These are phyloP conservation scores for Formica selysi DNA, from an alignment of 1,140 invertebrate species.

Conservation along the genomic window DNA sequence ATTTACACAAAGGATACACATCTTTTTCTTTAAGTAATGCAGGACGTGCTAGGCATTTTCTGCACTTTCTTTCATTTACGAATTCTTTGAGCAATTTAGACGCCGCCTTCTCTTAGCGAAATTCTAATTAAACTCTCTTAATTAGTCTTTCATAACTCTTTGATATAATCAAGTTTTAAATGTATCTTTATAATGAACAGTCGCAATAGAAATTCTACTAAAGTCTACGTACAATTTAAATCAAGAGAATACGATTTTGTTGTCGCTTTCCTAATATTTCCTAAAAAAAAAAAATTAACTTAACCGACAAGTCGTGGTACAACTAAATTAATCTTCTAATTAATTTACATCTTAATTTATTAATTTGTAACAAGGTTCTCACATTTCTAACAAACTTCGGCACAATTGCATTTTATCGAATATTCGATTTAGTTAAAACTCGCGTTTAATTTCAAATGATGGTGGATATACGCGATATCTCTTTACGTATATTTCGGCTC, in stretches of 20 bases:
- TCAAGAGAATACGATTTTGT: background rate
- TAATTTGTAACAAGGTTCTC: background rate
- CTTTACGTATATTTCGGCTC: background rate
- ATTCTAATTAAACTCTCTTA: constrained; percentile 1
- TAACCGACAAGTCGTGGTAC: too few species aligned
- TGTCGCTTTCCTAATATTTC: background rate
- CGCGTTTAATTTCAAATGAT: background rate
- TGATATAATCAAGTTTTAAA: background rate
- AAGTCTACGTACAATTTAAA: background rate
- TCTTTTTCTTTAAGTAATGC: constrained; percentile 42
- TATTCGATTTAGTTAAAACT: constrained; percentile 10
- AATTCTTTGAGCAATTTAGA: constrained; percentile 51
- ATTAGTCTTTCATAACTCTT: constrained; percentile 1
- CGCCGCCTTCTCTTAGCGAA: background rate
- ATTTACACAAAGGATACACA: constrained; percentile 6
- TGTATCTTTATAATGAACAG: background rate
- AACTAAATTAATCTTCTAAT: background rate
- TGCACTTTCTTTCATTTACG: background rate
- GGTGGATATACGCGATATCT: too few species aligned
- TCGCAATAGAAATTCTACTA: background rate
- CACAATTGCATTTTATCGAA: background rate
- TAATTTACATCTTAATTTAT: background rate
- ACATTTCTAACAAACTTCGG: background rate
- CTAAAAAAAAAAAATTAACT: background rate
- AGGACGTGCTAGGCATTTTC: background rate